These are phyloP conservation scores for Melinaea marsaeus DNA, from an alignment of 2,888 invertebrate genomes.

Conservation along the genomic window DNA sequence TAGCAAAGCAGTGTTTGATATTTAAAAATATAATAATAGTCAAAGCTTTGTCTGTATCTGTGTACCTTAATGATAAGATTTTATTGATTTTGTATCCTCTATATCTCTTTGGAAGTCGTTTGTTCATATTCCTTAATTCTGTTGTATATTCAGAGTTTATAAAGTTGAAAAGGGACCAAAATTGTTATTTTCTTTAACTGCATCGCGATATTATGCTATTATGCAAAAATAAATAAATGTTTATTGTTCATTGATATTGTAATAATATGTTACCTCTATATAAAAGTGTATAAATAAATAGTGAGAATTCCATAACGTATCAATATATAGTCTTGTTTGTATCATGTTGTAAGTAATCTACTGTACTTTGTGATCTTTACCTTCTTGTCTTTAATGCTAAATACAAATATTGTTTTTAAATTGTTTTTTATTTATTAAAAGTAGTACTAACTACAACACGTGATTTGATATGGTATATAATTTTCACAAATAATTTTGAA, in stretches of 20 bases:
- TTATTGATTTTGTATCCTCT: slow-evolving; percentile 16
- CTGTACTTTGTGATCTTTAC: slow-evolving; percentile 39
- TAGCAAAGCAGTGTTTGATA: slow-evolving; percentile 19
- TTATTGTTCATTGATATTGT: slow-evolving; percentile 7
- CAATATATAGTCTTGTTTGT: slow-evolving; percentile 31
- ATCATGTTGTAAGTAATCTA: slow-evolving; percentile 33
- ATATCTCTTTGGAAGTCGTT: slow-evolving; percentile 14
- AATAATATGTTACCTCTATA: slow-evolving; percentile 5
- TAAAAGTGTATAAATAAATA: slow-evolving; percentile 5
- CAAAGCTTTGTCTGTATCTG: slow-evolving; percentile 12
- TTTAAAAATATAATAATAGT: slow-evolving; percentile 11
- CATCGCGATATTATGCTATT: slow-evolving; percentile 12
- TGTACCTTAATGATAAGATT: slow-evolving; percentile 7
- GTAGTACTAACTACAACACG: too few species aligned
- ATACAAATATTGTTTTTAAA: slow-evolving; percentile 38
- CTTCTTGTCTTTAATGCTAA: slow-evolving; percentile 39
- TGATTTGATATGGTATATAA: too few species aligned
- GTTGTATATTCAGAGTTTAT: slow-evolving; percentile 23
- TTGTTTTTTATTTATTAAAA: not conserved
- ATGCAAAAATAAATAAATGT: not conserved
- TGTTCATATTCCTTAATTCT: slow-evolving; percentile 15
- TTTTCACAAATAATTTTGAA: too few species aligned
- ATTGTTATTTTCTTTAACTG: slow-evolving; percentile 26
- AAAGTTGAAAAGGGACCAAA: slow-evolving; percentile 33
- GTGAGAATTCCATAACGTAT: slow-evolving; percentile 20